These are phyloP conservation scores for Orientallactaga sibirica DNA, from an alignment of 2,797 vertebrate genomes.

Conservation along the genomic window DNA sequence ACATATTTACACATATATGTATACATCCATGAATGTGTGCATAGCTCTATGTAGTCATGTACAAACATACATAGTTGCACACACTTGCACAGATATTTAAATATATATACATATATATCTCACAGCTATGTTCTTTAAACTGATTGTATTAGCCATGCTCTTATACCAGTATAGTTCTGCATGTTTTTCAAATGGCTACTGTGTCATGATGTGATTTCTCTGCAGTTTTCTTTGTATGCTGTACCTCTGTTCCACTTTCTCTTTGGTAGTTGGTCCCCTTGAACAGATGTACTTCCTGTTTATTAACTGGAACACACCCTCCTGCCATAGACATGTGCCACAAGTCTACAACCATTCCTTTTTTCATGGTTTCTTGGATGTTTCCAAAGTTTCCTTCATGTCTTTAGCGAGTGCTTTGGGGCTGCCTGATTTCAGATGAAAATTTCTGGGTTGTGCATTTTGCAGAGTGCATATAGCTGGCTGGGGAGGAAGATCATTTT, in stretches of 20 bases:
- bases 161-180: not conserved
- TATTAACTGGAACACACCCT: fast-evolving
- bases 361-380: not conserved
- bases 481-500: not conserved
- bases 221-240: not conserved
- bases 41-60: no score
- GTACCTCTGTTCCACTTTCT: not conserved
- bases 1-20: no score
- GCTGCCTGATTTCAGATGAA: not conserved
- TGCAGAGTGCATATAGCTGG: not conserved
- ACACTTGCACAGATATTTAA: not conserved
- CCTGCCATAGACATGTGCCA: not conserved
- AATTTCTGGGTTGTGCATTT: no score
- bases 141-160: not conserved
- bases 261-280: not conserved
- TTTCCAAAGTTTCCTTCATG: not conserved
- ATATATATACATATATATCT: not conserved
- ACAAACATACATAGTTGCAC: no score
- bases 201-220: not conserved
- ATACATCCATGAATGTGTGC: no score
- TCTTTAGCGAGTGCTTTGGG: not conserved
- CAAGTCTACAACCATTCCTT: not conserved
- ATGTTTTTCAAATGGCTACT: not conserved
- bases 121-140: fast-evolving
- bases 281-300: no score